Conservation (phyloP, 92 coral and sea anemone species). For the Pocillopora meandrina region DNA sequence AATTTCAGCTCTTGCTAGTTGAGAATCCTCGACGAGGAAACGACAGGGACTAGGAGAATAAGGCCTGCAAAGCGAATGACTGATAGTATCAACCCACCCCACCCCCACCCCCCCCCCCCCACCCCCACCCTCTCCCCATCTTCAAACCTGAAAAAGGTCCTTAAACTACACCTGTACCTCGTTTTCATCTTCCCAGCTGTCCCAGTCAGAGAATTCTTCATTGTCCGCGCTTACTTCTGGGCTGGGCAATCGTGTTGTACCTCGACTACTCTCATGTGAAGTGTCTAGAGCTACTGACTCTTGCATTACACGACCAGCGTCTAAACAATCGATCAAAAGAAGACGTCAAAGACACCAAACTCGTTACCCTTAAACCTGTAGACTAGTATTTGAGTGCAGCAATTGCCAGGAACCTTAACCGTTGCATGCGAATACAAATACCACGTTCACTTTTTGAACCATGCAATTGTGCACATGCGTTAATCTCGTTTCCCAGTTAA, state of each 20-base stretch:
- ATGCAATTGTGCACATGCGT: background rate
- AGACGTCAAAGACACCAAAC: background rate
- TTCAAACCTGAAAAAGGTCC: background rate
- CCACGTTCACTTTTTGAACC: background rate
- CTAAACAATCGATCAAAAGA: conserved; percentile 15
- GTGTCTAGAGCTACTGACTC: conserved; percentile 93
- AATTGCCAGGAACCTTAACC: background rate
- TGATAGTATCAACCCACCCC: no score
- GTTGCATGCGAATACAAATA: background rate
- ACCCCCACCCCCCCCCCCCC: no score
- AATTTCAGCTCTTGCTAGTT: no score
- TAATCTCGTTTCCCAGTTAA: background rate
- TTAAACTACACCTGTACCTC: conserved; percentile 55
- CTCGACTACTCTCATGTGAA: conserved; percentile 81
- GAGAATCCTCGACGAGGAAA: no score
- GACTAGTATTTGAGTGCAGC: background rate
- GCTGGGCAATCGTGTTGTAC: conserved; percentile 59
- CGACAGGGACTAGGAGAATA: no score
- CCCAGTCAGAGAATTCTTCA: conserved; percentile 91
- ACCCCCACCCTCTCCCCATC: background rate
- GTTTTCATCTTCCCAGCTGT: conserved; percentile 95
- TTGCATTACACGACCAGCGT: conserved; percentile 77
- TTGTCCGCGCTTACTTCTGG: conserved; percentile 36
- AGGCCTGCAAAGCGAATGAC: no score
- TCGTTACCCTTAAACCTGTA: background rate